Evolutionary conservation across 2,888 invertebrate species (phyloP), one percentile per base, ranked within the genome.

Genomic region (Hyalella azteca): DNA sequence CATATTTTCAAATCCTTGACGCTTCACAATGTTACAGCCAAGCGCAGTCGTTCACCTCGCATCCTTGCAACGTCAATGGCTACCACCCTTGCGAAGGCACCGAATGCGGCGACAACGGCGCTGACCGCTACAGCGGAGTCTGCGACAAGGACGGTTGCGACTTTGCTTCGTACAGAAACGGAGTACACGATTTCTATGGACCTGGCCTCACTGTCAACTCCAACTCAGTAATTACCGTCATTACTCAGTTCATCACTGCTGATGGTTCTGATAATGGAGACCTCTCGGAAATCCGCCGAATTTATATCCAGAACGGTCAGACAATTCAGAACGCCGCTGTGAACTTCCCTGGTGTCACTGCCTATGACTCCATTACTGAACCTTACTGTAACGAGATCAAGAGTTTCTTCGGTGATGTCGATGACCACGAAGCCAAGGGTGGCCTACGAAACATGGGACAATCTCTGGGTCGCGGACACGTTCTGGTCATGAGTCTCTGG

Each of bases 71-170:
- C 26, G 60, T 81, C 41, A 66, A 76, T 32, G 79, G 76, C 40
- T 77, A 77, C 50, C 39, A 78, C 39, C 78, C 77, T 41, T 84
- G 84, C 54, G 81, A 81, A 54, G 84, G 83, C 22, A 45, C 60
- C 41, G 77, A 75, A 13, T 84, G 84, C 59, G 84, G 84, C 40
- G 84, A 84, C 78, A 84, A 84, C 79, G 78, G 40, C 49, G 39
- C 60, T 29, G 80, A 78, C 3, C 78, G 84, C 15, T 84, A 84
- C 79, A 73, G 81, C 32, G 84, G 84, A 49, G 81, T 84, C 39
- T 84, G 84, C 78, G 84, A 84, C 80, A 84, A 84, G 80, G 83
- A 84, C 40, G 84, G 84, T 19, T 84, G 84, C 77, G 84, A 84
- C 59, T 84, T 78, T 29, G 82, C 82, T 40, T 50, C 83, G 40